These are phyloP conservation scores for Galagoides demidoff DNA, from an alignment of 2,797 vertebrate species.

Conservation along the genomic window DNA sequence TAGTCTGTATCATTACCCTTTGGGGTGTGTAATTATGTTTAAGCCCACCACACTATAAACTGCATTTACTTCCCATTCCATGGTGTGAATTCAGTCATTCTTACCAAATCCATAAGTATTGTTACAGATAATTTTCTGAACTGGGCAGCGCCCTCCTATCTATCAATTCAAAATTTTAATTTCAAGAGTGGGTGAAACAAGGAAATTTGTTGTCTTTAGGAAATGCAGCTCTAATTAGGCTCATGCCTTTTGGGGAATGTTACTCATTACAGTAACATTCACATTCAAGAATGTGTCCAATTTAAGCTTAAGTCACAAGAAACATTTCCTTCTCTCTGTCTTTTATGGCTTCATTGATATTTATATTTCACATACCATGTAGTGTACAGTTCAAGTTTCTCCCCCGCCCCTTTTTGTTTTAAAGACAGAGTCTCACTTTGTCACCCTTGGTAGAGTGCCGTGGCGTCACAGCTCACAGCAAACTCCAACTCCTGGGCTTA, in stretches of 20 bases:
- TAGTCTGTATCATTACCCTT: neutral
- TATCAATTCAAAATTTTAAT: constrained; percentile 41
- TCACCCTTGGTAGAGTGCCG: no score
- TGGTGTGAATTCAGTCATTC: constrained; percentile 21
- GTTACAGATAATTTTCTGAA: constrained; percentile 47
- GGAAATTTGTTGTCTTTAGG: neutral
- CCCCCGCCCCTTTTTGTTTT: neutral
- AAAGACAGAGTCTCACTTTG: no score
- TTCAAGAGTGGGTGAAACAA: neutral
- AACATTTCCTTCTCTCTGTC: constrained; percentile 8
- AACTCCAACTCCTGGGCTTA: no score
- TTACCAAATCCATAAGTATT: neutral
- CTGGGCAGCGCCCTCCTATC: neutral
- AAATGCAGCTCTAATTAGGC: neutral
- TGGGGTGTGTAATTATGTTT: constrained; percentile 53
- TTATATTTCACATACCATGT: neutral
- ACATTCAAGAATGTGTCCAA: neutral
- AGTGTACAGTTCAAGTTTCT: neutral
- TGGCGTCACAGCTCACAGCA: no score
- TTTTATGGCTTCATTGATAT: neutral
- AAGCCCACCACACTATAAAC: constrained; percentile 52
- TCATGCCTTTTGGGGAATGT: neutral
- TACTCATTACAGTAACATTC: neutral
- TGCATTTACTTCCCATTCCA: constrained; percentile 20
- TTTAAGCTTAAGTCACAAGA: neutral